Evolutionary conservation across 2,797 vertebrate species (phyloP).

Genomic region (Mycteria americana): DNA sequence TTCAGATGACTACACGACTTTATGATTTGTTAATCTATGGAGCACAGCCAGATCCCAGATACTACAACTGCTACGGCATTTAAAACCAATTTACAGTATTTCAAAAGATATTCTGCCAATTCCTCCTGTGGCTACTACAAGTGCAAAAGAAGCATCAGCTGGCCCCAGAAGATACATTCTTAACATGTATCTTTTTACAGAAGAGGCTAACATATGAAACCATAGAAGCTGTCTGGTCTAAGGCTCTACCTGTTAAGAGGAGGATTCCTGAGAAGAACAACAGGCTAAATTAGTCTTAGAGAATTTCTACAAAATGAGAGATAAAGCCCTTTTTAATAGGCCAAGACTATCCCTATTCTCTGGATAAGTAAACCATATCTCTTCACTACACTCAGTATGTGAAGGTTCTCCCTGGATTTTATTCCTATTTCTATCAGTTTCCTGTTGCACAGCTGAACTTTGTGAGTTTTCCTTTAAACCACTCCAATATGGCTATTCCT

Average conservation of each 20-base stretch:
- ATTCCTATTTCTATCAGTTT: background rate
- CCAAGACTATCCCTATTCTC: background rate
- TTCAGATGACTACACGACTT: background rate
- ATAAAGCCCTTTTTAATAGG: background rate
- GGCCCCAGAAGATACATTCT: background rate
- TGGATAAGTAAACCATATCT: background rate
- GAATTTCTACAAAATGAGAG: background rate
- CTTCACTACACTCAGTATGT: background rate
- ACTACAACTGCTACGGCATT: background rate
- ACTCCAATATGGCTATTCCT: background rate
- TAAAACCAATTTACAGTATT: background rate
- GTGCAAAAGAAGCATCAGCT: background rate
- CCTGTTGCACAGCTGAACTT: background rate
- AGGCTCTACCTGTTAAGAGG: background rate
- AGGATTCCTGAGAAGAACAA: background rate
- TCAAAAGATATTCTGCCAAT: background rate
- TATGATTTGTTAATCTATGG: background rate
- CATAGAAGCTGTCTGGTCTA: background rate
- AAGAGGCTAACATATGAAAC: background rate
- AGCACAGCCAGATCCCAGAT: background rate
- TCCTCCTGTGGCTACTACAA: background rate
- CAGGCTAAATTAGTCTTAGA: background rate
- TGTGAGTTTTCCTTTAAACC: background rate
- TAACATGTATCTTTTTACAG: background rate
- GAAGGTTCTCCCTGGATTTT: background rate